Conservation (phyloP, 1,140 invertebrate species). For the Dolichoris vasculosae region DNA sequence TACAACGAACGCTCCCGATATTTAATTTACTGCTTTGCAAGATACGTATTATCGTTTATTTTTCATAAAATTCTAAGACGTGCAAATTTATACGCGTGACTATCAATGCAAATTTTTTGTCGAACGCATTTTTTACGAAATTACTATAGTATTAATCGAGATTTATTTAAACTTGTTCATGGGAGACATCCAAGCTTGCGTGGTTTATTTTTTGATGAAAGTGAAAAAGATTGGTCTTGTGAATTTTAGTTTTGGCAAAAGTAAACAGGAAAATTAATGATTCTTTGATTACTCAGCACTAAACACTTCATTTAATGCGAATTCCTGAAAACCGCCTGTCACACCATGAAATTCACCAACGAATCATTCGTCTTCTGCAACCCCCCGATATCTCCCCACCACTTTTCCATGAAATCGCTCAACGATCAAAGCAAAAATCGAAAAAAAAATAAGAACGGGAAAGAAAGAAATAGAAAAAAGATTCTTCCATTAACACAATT, state of each 20-base stretch:
- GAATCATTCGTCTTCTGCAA: constrained; percentile 40
- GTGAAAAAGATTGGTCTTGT: neutral
- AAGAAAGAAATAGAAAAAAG: constrained; percentile 35
- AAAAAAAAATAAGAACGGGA: neutral
- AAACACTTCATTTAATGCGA: constrained; percentile 51
- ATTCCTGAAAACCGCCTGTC: constrained; percentile 49
- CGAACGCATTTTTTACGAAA: neutral
- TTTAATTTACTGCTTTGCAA: neutral
- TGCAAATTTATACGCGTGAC: neutral
- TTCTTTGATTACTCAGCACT: constrained; percentile 53
- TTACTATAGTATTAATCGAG: neutral
- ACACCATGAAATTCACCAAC: constrained; percentile 49
- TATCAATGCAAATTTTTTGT: neutral
- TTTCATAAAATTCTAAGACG: neutral
- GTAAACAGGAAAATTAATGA: constrained; percentile 27
- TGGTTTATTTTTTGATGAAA: neutral
- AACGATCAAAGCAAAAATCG: constrained; percentile 22
- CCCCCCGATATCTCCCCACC: neutral
- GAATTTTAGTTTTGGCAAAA: neutral
- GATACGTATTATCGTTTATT: neutral
- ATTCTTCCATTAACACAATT: constrained; percentile 51
- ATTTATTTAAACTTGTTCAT: constrained; percentile 13
- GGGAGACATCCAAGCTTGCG: neutral
- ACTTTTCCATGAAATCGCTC: too few relatives aligned
- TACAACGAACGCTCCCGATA: neutral